These are phyloP conservation scores for Caenorhabditis auriculariae DNA, from an alignment of 2,888 invertebrate genomes.

Conservation along the genomic window DNA sequence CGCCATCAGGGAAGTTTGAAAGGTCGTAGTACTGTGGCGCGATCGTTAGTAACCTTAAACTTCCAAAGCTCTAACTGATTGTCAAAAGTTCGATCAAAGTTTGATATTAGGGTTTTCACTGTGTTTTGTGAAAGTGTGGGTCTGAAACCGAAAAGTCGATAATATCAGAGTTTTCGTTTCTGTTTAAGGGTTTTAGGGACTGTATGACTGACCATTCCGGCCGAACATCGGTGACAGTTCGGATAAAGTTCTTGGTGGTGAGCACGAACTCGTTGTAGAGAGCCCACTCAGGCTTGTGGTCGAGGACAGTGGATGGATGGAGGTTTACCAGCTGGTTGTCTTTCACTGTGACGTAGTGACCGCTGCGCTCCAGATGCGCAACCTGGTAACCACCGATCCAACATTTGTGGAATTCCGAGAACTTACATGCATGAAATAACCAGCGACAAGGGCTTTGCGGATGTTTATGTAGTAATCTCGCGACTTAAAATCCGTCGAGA, in stretches of 20 bases:
- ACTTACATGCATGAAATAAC: conserved; percentile 97
- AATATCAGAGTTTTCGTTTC: too few relatives aligned
- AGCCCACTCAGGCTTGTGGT: conserved; percentile 99
- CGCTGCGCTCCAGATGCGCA: conserved; percentile 93
- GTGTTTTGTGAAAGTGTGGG: neutral
- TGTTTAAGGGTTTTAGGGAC: too few relatives aligned
- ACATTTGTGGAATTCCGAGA: conserved; percentile 99
- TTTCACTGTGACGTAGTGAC: conserved; percentile 96
- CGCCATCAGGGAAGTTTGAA: conserved; percentile 95
- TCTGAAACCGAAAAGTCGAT: too few relatives aligned
- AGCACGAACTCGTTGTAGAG: conserved; percentile 99
- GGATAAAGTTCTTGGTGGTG: conserved; percentile 98
- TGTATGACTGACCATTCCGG: conserved; percentile 75
- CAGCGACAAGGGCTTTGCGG: conserved; percentile 93
- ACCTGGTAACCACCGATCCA: conserved; percentile 68
- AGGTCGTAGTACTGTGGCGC: conserved; percentile 98
- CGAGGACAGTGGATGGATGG: conserved; percentile 96
- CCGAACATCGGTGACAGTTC: conserved; percentile 97
- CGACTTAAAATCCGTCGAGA: conserved; percentile 96
- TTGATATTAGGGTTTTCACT: neutral
- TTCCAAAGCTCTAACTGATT: too few relatives aligned
- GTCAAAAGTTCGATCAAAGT: too few relatives aligned
- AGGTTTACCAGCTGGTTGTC: conserved; percentile 98
- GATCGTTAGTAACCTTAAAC: conserved; percentile 80
- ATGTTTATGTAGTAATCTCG: conserved; percentile 98